Conservation (phyloP, 2,888 invertebrate genomes). For the Teleogryllus oceanicus region DNA sequence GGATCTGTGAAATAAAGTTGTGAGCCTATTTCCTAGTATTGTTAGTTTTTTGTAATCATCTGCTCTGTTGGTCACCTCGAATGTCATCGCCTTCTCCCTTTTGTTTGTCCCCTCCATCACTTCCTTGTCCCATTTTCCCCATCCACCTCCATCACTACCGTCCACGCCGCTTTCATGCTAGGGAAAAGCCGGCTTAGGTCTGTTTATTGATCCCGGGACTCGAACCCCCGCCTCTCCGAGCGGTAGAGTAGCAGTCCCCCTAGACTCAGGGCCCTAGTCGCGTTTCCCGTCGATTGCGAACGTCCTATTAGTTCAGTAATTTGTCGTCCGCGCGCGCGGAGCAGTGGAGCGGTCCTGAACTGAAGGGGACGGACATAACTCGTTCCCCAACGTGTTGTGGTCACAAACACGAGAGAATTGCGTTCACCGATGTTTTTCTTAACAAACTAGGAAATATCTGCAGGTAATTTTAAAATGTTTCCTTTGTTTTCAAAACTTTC, state of each 20-base stretch:
- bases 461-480: no score
- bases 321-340: background rate
- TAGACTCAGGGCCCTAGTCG: background rate
- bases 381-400: background rate
- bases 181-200: background rate
- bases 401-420: background rate
- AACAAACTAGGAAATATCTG: no score
- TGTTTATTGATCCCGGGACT: background rate
- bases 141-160: no score
- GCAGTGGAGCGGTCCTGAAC: background rate
- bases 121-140: no score
- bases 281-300: background rate
- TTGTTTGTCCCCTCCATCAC: no score
- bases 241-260: background rate
- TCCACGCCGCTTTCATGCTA: background rate
- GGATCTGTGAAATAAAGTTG: no score
- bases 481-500: no score
- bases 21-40: no score
- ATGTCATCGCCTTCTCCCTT: no score
- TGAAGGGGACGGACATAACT: background rate
- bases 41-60: no score
- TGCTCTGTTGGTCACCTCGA: no score
- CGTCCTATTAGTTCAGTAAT: constrained; percentile 8
- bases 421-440: no score
- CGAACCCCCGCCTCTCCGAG: background rate